These are phyloP conservation scores for Myotis myotis DNA, from an alignment of 2,797 vertebrate species.

Conservation along the genomic window DNA sequence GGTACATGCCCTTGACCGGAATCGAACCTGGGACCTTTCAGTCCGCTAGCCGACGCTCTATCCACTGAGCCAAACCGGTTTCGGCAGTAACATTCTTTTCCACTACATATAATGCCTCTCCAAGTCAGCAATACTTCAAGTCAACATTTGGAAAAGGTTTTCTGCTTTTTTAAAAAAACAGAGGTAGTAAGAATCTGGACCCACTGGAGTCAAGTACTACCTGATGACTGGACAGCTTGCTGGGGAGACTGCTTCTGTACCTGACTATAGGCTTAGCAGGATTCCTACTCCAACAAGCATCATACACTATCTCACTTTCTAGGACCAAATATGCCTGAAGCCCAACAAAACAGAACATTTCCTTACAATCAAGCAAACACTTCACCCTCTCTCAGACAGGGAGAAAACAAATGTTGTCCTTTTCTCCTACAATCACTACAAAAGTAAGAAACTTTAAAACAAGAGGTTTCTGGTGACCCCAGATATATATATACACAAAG, in stretches of 20 bases:
- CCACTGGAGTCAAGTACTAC: constrained; percentile 71
- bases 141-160: constrained; percentile 65
- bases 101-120: not conserved
- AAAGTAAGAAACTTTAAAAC: constrained; percentile 32
- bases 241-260: constrained; percentile 62
- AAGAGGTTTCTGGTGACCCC: not conserved
- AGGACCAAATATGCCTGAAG: constrained; percentile 65
- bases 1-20: too few relatives aligned
- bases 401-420: not conserved
- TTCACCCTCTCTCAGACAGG: constrained; percentile 53
- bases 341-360: not conserved
- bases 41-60: too few relatives aligned
- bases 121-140: not conserved
- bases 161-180: constrained; percentile 80
- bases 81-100: not conserved
- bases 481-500: not conserved
- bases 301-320: constrained; percentile 77
- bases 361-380: constrained; percentile 75
- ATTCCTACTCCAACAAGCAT: constrained; percentile 82
- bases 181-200: constrained; percentile 81
- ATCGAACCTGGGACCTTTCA: too few relatives aligned
- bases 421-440: not conserved
- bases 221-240: constrained; percentile 75
- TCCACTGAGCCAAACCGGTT: too few relatives aligned
- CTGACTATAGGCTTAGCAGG: constrained; percentile 75